Evolutionary conservation across 2,113 vertebrate species (phyloP).

Genomic region (Sigmodon hispidus): DNA sequence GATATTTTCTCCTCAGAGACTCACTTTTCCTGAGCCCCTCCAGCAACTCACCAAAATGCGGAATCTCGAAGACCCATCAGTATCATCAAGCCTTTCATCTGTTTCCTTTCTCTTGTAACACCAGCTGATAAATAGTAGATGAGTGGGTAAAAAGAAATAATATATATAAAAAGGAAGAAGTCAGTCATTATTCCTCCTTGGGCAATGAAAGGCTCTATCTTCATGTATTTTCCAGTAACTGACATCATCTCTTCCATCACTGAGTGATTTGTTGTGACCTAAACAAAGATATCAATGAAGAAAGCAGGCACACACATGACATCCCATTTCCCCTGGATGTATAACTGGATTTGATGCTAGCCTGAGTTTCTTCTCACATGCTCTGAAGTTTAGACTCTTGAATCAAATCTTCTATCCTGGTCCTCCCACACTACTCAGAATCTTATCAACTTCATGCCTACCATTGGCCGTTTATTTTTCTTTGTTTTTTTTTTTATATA

Average conservation of each 20-base stretch:
- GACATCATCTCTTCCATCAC: conserved; percentile 82
- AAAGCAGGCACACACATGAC: neutral
- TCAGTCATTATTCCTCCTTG: neutral
- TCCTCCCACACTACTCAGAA: neutral
- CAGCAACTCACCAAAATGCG: conserved; percentile 90
- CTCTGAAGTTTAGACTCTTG: neutral
- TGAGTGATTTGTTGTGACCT: conserved; percentile 81
- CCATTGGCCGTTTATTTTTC: neutral
- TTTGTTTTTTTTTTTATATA: neutral
- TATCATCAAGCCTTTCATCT: conserved; percentile 91
- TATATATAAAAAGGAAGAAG: neutral
- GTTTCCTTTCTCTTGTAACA: conserved; percentile 80
- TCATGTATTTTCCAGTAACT: conserved; percentile 75
- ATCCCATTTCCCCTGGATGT: neutral
- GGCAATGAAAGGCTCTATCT: conserved; percentile 12
- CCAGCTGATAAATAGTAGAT: conserved; percentile 73
- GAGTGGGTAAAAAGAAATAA: conserved; percentile 76
- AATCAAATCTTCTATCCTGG: neutral
- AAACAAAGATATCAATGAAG: neutral
- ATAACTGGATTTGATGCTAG: neutral
- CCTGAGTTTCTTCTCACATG: neutral
- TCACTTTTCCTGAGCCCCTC: neutral
- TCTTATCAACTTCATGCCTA: neutral
- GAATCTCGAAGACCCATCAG: conserved; percentile 92
- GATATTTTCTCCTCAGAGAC: neutral